Percentiles rank a stretch among this genome's conserved stretches.
Conservation (phyloP, 2,797 vertebrate genomes). For the Calcarius lapponicus region DNA sequence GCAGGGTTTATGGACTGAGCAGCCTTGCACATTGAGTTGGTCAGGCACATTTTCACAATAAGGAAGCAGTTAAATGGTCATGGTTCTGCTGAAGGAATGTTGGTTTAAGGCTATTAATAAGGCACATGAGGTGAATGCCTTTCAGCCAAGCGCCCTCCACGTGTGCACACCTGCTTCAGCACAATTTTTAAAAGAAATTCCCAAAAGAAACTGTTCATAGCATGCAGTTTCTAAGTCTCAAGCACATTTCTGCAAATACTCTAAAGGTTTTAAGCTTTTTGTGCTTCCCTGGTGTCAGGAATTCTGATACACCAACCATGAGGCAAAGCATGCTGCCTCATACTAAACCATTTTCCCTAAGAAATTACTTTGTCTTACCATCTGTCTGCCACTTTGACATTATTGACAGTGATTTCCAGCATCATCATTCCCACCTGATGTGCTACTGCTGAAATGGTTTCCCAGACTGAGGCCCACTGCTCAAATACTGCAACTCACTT, state of each 20-base stretch:
- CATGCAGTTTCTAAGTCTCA: background rate
- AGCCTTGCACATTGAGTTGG: background rate
- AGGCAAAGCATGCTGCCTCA: background rate
- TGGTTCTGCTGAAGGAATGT: slow-evolving; percentile 51
- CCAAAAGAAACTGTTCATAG: slow-evolving; percentile 17
- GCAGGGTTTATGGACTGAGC: slow-evolving; percentile 35
- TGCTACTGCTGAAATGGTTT: background rate
- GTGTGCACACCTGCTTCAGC: slow-evolving; percentile 61
- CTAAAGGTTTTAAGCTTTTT: background rate
- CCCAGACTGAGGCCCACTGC: background rate
- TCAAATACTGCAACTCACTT: background rate
- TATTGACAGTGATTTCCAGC: background rate
- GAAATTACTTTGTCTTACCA: background rate
- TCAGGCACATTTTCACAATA: slow-evolving; percentile 50
- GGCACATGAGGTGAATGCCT: slow-evolving; percentile 65
- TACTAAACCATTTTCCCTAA: background rate
- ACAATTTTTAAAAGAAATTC: slow-evolving; percentile 37
- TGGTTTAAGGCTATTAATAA: slow-evolving; percentile 68
- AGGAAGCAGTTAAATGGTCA: slow-evolving; percentile 64
- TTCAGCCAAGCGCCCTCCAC: slow-evolving; percentile 43
- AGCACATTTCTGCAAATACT: slow-evolving; percentile 12
- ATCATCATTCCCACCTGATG: background rate
- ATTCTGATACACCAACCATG: background rate
- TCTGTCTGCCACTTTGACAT: background rate
- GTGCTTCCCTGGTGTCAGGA: background rate